These are phyloP conservation scores for Mixornis gularis DNA, from an alignment of 2,113 vertebrate genomes.

Conservation along the genomic window DNA sequence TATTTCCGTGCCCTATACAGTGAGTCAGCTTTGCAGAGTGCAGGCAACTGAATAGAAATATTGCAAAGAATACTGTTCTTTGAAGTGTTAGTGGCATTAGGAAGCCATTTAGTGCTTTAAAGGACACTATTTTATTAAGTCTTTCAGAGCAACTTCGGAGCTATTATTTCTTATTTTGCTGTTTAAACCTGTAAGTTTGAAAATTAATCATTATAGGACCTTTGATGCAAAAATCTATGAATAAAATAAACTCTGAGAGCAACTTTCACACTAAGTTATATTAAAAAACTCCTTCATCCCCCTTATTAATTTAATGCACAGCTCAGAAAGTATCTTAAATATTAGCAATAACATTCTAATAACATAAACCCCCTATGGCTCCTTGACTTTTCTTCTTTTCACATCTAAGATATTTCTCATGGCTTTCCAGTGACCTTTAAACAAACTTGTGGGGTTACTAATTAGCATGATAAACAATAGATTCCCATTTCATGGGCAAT, in stretches of 20 bases:
- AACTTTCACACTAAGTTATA: not conserved
- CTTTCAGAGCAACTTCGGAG: not conserved
- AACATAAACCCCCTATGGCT: not conserved
- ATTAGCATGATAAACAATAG: not conserved
- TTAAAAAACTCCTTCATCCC: not conserved
- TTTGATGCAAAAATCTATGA: constrained; percentile 32
- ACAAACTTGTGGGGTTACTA: not conserved
- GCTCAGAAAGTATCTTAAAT: not conserved
- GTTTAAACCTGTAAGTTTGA: constrained; percentile 19
- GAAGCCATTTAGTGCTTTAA: not conserved
- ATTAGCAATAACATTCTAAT: not conserved
- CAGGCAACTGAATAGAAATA: not conserved
- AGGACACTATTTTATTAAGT: not conserved
- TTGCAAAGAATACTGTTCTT: not conserved
- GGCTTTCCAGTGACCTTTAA: constrained; percentile 14
- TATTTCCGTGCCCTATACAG: fast-evolving
- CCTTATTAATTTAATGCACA: not conserved
- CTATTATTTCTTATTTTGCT: constrained; percentile 32
- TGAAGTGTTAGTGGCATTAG: not conserved
- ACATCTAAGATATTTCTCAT: not conserved
- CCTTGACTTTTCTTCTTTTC: not conserved
- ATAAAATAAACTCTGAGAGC: not conserved
- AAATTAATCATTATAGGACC: not conserved
- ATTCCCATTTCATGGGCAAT: not conserved
- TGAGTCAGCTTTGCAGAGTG: not conserved